phyloP scores from a whole-genome alignment of 1,140 invertebrate genomes.

The Dryas iulia region DNA sequence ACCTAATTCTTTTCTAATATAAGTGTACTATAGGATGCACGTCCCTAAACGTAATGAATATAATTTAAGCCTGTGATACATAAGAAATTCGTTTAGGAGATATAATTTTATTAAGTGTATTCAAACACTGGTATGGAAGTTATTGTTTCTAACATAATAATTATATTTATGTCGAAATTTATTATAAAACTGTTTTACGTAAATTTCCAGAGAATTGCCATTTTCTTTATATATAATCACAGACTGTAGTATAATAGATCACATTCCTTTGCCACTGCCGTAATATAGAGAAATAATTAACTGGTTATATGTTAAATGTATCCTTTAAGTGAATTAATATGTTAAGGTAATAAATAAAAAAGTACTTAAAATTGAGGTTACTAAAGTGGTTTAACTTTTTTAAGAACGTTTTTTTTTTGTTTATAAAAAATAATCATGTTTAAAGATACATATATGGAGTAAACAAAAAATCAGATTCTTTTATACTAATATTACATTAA shows the following conservation, averaged over 20 bases:
- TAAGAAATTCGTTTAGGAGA: constrained; percentile 55
- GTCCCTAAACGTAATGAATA: constrained; percentile 73
- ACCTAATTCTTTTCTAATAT: constrained; percentile 72
- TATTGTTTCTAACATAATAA: constrained; percentile 1
- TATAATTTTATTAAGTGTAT: constrained; percentile 35
- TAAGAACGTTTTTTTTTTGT: no score
- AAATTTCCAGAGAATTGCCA: background rate
- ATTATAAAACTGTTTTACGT: background rate
- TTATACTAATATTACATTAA: no score
- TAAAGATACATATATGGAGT: no score
- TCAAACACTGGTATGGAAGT: constrained; percentile 19
- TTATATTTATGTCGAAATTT: constrained; percentile 14
- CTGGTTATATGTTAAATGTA: constrained; percentile 5
- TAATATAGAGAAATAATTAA: constrained; percentile 19
- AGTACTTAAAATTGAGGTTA: background rate
- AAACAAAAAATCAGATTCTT: no score
- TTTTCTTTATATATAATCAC: constrained; percentile 8
- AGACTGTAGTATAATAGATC: constrained; percentile 26
- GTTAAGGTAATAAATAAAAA: background rate
- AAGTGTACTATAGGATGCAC: constrained; percentile 77
- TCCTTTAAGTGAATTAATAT: constrained; percentile 11
- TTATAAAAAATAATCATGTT: no score
- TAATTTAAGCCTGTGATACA: constrained; percentile 79
- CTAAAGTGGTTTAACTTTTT: background rate
- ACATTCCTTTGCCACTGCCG: constrained; percentile 34